Evolutionary conservation across 2,113 vertebrate genomes (phyloP).

Genomic region (Sylvia atricapilla): DNA sequence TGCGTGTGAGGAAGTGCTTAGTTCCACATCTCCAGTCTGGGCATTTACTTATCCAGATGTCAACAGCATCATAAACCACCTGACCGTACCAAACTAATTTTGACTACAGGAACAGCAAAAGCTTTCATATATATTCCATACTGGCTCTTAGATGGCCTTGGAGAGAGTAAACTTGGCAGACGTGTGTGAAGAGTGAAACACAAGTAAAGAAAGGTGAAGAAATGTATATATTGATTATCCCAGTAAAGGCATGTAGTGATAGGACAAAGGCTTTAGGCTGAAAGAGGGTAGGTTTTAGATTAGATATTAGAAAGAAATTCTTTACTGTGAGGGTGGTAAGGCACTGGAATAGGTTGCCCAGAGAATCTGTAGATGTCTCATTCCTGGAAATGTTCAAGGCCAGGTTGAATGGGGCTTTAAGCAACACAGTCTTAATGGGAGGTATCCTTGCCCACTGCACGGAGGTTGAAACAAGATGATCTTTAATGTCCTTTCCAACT

Average conservation of each 20-base stretch:
- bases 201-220: background rate
- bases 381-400: background rate
- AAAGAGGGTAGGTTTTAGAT: background rate
- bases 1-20: background rate
- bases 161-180: background rate
- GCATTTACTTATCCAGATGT: background rate
- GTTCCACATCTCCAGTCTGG: background rate
- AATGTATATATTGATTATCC: background rate
- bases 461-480: background rate
- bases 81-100: background rate
- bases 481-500: background rate
- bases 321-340: background rate
- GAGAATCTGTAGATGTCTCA: background rate
- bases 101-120: background rate
- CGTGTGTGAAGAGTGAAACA: background rate
- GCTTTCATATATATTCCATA: background rate
- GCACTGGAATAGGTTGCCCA: background rate
- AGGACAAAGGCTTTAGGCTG: background rate
- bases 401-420: background rate
- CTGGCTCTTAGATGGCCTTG: background rate
- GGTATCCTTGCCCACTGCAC: background rate
- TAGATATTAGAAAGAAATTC: background rate
- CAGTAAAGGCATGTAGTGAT: background rate
- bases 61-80: background rate
- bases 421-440: background rate